A percentile compares a stretch with the other conserved stretches of the same genome.
phyloP scores from a whole-genome alignment of 2,888 invertebrate genomes.

The Tupiocoris notatus region DNA sequence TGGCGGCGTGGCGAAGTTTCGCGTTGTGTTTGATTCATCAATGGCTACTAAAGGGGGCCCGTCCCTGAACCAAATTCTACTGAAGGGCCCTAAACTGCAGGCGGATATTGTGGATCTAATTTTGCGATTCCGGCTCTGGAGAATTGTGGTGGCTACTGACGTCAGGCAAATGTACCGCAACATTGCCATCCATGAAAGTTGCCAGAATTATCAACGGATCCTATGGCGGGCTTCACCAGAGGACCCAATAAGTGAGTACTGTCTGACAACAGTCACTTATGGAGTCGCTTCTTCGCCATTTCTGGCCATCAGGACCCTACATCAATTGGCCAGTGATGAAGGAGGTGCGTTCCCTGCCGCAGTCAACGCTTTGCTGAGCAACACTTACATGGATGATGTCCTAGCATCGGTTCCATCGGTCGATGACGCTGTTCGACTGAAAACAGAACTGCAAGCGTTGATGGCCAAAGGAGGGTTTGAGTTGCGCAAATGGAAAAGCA shows the following conservation, averaged over 20 bases:
- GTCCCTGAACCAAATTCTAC: too few species aligned
- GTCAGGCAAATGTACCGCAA: slow-evolving; percentile 24
- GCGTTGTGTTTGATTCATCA: too few species aligned
- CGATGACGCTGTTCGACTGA: background rate
- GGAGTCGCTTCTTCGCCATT: slow-evolving; percentile 7
- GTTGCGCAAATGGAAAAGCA: slow-evolving; percentile 11
- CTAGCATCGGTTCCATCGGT: background rate
- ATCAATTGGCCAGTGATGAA: background rate
- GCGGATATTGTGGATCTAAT: slow-evolving; percentile 12
- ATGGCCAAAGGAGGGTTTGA: background rate
- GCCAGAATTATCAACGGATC: slow-evolving; percentile 1
- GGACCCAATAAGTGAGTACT: background rate
- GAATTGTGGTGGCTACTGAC: slow-evolving; percentile 7
- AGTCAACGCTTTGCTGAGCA: too few species aligned
- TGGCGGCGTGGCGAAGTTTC: too few species aligned
- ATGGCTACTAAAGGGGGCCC: too few species aligned
- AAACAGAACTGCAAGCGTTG: background rate
- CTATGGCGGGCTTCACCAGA: slow-evolving; percentile 13
- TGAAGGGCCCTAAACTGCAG: slow-evolving; percentile 6
- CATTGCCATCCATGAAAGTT: background rate
- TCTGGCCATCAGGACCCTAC: slow-evolving; percentile 13
- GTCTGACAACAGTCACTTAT: slow-evolving; percentile 10
- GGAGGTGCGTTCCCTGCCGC: background rate
- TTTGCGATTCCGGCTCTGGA: background rate
- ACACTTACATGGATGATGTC: slow-evolving; percentile 20